Evolutionary conservation across 1,140 invertebrate genomes (phyloP), one percentile per base, ranked within the genome.

Genomic region (Mizuhopecten yessoensis): DNA sequence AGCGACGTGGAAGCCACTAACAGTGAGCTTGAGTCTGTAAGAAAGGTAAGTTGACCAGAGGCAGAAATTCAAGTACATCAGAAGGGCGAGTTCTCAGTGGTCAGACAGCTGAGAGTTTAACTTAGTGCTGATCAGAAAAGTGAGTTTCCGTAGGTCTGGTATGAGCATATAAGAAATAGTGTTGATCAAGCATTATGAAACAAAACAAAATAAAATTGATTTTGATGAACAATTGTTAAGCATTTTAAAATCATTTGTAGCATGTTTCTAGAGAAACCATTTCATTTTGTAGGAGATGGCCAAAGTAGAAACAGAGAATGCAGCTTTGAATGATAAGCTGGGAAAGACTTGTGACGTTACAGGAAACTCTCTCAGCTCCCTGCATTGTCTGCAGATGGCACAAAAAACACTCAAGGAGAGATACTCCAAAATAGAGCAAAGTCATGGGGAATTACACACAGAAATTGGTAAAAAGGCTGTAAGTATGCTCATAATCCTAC

Each of bases 371-470:
- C 33, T 86, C 45, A 87, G 89, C 88, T 92, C 92, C 3, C 88
- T 92, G 33, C 92, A 92, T 45, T 92, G 92, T 91, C 36, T 92
- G 15, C 75, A 90, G 34, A 89, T 92, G 39, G 92, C 92, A 10
- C 92, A 92, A 86, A 42, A 88, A 15, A 92, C 75, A 36, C 45
- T 92, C 10, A 92, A 92, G 57, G 92, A 90, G 33, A 75, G 92
- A 42, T 92, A 92, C 87, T 75, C 90, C 33, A 92, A 89, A 33
- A 91, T 92, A 90, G 92, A 91, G 11, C 92, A 92, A 13, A 89
- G 34, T 34, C 86, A 90, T 87, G 33, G 42, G 34, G 75, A 92
- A 9, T 34, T 90, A 34, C 90, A 92, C 34, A 34, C 86, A 17
- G 88, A 93, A 42, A 86, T 88, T 9, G 34, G 89, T 33, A 92